These are phyloP conservation scores for Nesogale talazaci DNA, from an alignment of 2,113 vertebrate genomes.

Conservation along the genomic window DNA sequence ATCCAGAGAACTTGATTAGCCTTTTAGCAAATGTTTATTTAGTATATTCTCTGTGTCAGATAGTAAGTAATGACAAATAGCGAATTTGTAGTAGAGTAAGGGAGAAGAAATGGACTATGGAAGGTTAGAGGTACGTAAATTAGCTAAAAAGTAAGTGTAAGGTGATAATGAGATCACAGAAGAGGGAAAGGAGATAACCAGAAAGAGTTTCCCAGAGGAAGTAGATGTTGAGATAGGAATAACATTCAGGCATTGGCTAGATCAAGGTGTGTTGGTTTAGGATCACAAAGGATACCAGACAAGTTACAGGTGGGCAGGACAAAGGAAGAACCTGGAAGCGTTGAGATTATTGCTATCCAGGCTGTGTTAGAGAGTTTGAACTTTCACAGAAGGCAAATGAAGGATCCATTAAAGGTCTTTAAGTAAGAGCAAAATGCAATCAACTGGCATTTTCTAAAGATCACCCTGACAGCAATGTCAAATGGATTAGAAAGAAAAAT, in stretches of 20 bases:
- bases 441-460: conserved; percentile 21
- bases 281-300: not conserved
- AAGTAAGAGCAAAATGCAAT: not conserved
- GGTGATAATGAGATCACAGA: not conserved
- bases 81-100: conserved; percentile 18
- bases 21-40: conserved; percentile 13
- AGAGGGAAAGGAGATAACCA: not conserved
- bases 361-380: not conserved
- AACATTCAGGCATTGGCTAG: not conserved
- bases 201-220: not conserved
- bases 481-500: conserved; percentile 18
- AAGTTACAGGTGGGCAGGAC: not conserved
- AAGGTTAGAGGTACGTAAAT: not conserved
- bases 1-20: not conserved
- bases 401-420: not conserved
- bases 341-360: not conserved
- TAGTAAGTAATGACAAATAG: not conserved
- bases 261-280: not conserved
- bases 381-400: not conserved
- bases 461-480: not conserved
- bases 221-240: not conserved
- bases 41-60: not conserved
- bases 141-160: not conserved
- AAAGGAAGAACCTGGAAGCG: not conserved
- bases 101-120: not conserved